Conservation (phyloP, 2,888 invertebrate species). For the Drosophila tripunctata region DNA sequence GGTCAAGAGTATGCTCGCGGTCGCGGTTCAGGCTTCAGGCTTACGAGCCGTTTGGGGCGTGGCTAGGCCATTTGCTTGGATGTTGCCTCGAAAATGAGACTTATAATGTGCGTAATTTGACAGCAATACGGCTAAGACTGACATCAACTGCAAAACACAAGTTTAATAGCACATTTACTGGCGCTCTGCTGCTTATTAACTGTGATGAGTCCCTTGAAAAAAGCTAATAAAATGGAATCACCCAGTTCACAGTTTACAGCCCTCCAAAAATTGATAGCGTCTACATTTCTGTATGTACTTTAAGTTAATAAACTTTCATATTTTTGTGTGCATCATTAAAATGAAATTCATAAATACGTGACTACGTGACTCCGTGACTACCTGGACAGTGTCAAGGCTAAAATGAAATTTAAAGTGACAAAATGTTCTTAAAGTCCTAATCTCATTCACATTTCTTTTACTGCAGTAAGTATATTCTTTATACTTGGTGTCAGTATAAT, state of each 20-base stretch:
- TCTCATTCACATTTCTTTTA: background rate
- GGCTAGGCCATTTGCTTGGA: constrained; percentile 46
- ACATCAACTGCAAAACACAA: constrained; percentile 34
- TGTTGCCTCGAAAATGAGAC: constrained; percentile 49
- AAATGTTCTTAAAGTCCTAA: background rate
- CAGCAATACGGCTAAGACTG: constrained; percentile 20
- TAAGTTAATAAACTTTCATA: constrained; percentile 27
- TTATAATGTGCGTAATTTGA: constrained; percentile 65
- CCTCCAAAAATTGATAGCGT: constrained; percentile 13
- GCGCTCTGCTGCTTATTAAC: constrained; percentile 26
- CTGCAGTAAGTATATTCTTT: background rate
- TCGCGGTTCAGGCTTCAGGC: constrained; percentile 1
- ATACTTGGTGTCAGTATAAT: background rate
- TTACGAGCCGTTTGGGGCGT: constrained; percentile 63
- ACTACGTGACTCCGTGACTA: no score
- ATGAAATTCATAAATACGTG: constrained; percentile 3
- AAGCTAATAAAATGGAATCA: constrained; percentile 35
- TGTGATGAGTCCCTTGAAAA: constrained; percentile 41
- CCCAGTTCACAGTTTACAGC: constrained; percentile 30
- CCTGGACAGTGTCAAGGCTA: no score
- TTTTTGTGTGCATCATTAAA: constrained; percentile 13
- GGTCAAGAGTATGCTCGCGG: constrained; percentile 29
- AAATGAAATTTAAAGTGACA: background rate
- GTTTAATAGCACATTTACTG: constrained; percentile 36
- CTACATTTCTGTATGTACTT: constrained; percentile 12